Evolutionary conservation across 2,888 invertebrate species (phyloP).

Genomic region (Smittia sp.): DNA sequence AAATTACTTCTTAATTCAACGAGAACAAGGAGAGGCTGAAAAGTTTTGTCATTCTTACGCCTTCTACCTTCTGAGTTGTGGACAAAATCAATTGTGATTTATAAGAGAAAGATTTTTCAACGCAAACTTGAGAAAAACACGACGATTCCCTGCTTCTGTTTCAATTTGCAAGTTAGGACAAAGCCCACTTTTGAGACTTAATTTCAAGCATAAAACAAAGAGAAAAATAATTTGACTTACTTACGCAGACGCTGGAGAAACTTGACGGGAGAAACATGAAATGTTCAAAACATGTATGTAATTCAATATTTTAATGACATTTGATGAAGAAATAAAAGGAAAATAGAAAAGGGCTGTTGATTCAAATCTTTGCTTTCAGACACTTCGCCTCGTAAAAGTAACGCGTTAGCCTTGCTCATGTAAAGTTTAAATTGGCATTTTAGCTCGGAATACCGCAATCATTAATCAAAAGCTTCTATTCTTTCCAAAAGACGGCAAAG

Average conservation of each 20-base stretch:
- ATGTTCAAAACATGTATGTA: constrained; percentile 30
- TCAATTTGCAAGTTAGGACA: background rate
- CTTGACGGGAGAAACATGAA: background rate
- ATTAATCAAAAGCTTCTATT: background rate
- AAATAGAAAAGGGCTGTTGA: background rate
- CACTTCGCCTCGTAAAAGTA: background rate
- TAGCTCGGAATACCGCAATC: background rate
- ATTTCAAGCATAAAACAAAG: background rate
- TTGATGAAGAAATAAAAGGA: constrained; percentile 35
- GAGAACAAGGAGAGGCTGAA: background rate
- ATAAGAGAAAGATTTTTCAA: too few relatives aligned
- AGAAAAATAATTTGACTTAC: background rate
- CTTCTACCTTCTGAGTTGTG: background rate
- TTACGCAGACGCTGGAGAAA: background rate
- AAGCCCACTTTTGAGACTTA: background rate
- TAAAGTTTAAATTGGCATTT: constrained; percentile 4
- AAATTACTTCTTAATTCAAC: constrained; percentile 21
- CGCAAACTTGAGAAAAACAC: too few relatives aligned
- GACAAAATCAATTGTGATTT: too few relatives aligned
- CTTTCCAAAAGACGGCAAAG: background rate
- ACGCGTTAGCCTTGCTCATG: background rate
- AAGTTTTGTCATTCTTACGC: background rate
- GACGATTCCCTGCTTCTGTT: too few relatives aligned
- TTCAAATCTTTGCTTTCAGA: background rate
- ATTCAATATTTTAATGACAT: constrained; percentile 38